Conservation (phyloP, 2,888 invertebrate genomes). For the Tetropium fuscum region DNA sequence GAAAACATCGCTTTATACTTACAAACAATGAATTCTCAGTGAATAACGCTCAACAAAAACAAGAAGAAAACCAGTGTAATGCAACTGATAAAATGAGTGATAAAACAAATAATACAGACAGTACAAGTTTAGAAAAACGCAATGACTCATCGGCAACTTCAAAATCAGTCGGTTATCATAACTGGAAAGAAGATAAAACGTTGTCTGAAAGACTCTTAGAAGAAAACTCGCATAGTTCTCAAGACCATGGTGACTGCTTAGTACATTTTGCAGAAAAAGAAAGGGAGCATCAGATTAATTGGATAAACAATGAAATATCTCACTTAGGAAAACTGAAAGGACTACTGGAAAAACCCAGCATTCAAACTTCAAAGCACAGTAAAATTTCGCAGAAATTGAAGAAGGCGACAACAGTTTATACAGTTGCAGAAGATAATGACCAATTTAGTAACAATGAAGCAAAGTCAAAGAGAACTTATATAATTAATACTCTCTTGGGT, state of each 20-base stretch:
- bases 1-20: slow-evolving; percentile 35
- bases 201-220: slow-evolving; percentile 66
- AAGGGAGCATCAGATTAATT: slow-evolving; percentile 68
- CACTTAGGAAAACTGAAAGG: slow-evolving; percentile 69
- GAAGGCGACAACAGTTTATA: slow-evolving; percentile 56
- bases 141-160: slow-evolving; percentile 33
- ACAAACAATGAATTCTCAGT: slow-evolving; percentile 35
- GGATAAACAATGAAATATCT: slow-evolving; percentile 71
- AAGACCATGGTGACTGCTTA: slow-evolving; percentile 50
- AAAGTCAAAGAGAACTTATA: slow-evolving; percentile 43
- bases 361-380: neutral
- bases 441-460: slow-evolving; percentile 8
- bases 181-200: slow-evolving; percentile 67
- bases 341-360: slow-evolving; percentile 55
- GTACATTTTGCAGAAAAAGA: slow-evolving; percentile 67
- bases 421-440: slow-evolving; percentile 35
- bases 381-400: slow-evolving; percentile 30
- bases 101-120: neutral
- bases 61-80: neutral
- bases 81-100: too few relatives aligned
- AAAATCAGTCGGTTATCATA: slow-evolving; percentile 42
- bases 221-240: slow-evolving; percentile 34
- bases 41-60: slow-evolving; percentile 7
- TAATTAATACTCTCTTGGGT: slow-evolving; percentile 48
- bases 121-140: slow-evolving; percentile 32